These are phyloP conservation scores for Semotilus atromaculatus DNA, from an alignment of 2,797 vertebrate genomes.

Conservation along the genomic window DNA sequence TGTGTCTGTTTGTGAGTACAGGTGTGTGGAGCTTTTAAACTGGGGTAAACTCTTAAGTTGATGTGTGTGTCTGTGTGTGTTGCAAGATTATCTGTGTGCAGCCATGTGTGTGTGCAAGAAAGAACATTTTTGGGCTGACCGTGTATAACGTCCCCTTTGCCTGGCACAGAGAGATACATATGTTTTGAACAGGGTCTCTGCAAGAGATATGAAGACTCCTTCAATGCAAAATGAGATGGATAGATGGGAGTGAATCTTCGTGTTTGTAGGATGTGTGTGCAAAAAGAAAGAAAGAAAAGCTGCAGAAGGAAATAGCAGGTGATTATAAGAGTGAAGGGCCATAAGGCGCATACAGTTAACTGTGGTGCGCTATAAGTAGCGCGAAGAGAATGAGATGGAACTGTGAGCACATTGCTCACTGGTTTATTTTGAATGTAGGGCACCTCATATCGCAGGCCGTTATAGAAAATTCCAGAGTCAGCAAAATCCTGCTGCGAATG, in stretches of 20 bases:
- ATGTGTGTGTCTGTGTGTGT: background rate
- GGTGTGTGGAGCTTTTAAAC: slow-evolving; percentile 24
- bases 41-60: background rate
- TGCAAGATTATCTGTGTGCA: background rate
- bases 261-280: slow-evolving; percentile 11
- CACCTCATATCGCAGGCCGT: slow-evolving; percentile 53
- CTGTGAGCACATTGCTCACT: slow-evolving; percentile 18
- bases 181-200: slow-evolving; percentile 8
- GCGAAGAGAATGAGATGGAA: background rate
- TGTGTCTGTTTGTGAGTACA: slow-evolving; percentile 22
- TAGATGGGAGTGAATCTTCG: background rate
- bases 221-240: background rate
- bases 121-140: background rate
- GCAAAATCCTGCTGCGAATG: slow-evolving; percentile 66
- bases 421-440: slow-evolving; percentile 62
- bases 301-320: slow-evolving; percentile 19
- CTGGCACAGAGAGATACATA: background rate
- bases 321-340: slow-evolving; percentile 35
- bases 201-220: slow-evolving; percentile 31
- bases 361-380: slow-evolving; percentile 21
- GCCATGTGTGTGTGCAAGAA: background rate
- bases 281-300: background rate
- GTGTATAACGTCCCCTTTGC: background rate
- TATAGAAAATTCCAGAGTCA: slow-evolving; percentile 63
- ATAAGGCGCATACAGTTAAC: slow-evolving; percentile 16